Conservation (phyloP, 2,888 invertebrate genomes). For the Liodrosophila aerea region DNA sequence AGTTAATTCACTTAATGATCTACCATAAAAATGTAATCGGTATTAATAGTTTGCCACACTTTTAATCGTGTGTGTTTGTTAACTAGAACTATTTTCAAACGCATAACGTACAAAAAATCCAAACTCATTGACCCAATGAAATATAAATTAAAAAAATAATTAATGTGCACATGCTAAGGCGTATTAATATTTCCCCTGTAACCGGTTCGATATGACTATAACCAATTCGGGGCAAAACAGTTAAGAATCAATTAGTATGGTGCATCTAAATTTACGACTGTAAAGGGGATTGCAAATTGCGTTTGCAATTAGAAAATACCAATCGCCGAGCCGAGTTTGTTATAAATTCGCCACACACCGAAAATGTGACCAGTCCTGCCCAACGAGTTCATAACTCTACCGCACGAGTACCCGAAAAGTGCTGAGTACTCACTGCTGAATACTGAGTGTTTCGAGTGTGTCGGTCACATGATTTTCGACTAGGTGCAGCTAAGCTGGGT, state of each 20-base stretch:
- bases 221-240: slow-evolving; percentile 39
- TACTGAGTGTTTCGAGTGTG: slow-evolving; percentile 6
- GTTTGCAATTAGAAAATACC: slow-evolving; percentile 55
- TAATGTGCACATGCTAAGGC: slow-evolving; percentile 6
- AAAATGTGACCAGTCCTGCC: slow-evolving; percentile 41
- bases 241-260: slow-evolving; percentile 70
- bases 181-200: slow-evolving; percentile 37
- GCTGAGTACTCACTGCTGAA: slow-evolving; percentile 2
- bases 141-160: slow-evolving; percentile 2
- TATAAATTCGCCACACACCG: slow-evolving; percentile 37
- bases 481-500: slow-evolving; percentile 16
- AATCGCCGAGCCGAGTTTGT: slow-evolving; percentile 23
- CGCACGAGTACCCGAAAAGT: slow-evolving; percentile 9
- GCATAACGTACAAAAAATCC: not conserved
- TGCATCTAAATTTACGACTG: slow-evolving; percentile 45
- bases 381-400: slow-evolving; percentile 44
- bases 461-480: slow-evolving; percentile 48
- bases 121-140: not conserved
- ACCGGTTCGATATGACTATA: slow-evolving; percentile 29
- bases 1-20: no score
- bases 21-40: no score
- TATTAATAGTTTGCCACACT: no score
- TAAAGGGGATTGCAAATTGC: slow-evolving; percentile 60
- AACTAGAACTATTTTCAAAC: not conserved
- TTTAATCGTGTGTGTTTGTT: no score